Evolutionary conservation across 2,113 vertebrate species (phyloP), one percentile per base, ranked within the genome.

Genomic region (Podarcis raffonei): DNA sequence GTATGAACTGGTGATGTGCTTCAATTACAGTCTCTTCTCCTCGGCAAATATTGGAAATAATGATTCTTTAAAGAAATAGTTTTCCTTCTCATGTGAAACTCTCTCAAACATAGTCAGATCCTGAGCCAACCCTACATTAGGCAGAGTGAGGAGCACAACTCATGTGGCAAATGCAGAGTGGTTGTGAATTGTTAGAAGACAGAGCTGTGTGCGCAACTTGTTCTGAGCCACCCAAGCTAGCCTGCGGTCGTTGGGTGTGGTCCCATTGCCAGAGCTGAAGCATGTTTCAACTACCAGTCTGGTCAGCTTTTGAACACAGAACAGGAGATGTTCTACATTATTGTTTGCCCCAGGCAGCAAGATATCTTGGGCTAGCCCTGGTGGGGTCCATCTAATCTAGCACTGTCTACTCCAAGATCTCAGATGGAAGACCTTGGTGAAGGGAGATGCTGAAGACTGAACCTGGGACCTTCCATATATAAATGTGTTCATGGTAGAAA

Each of bases 41-140:
- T 90, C 80, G 86, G 66, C 93, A 91, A 88, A 92, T 92, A 87
- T 91, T 84, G 59, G 94, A 94, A 90, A 93, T 87, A 95, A 92
- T 90, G 93, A 94, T 89, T 91, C 88, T 94, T 90, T 93, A 92
- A 91, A 83, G 37, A 94, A 90, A 92, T 81, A 89, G 48, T 88
- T 91, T 94, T 89, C 68, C 91, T 93, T 93, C 83, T 87, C 74
- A 94, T 87, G 86, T 32, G 86, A 90, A 92, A 81, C 65, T 91
- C 90, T 91, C 92, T 93, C 30, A n/a, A 15, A 30, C 59, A 62
- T 62, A 18, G 18, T 62, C 18, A 62, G 59, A 62, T 20, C 15
- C 18, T 5, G 13, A 62, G 18, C 18, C 18, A 62, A 62, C 59
- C 16, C 59, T 62, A 62, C 59, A 62, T 62, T 62, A 62, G 59